phyloP scores from a whole-genome alignment of 2,888 invertebrate genomes.

The Bembecia ichneumoniformis region DNA sequence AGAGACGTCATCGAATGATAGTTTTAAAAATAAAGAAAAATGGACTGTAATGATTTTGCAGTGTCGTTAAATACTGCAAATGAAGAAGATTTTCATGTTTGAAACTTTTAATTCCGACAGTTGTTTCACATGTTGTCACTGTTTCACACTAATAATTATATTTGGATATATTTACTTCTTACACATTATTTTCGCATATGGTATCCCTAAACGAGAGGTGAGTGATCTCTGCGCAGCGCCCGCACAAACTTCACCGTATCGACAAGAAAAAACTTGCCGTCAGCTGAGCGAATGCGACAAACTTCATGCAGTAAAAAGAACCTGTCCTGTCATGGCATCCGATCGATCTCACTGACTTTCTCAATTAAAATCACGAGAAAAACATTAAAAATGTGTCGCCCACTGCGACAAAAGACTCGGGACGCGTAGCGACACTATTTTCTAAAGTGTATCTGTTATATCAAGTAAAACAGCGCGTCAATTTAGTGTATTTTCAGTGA shows the following conservation, averaged over 20 bases:
- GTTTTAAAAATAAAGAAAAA: no score
- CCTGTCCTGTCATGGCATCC: conserved; percentile 65
- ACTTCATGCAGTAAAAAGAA: conserved; percentile 46
- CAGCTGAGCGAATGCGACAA: conserved; percentile 57
- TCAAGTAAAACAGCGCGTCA: conserved; percentile 29
- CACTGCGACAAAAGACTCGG: conserved; percentile 31
- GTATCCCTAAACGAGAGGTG: conserved; percentile 24
- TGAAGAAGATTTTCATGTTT: no score
- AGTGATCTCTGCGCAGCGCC: conserved; percentile 31
- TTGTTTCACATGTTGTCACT: no score
- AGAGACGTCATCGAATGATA: no score
- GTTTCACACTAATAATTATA: no score
- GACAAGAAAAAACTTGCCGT: conserved; percentile 54
- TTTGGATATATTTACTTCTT: no score
- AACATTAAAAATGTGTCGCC: conserved; percentile 54
- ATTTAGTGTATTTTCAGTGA: conserved; percentile 57
- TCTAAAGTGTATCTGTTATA: conserved; percentile 39
- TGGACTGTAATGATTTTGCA: no score
- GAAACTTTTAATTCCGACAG: no score
- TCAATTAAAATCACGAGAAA: conserved; percentile 52
- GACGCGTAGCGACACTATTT: conserved; percentile 20
- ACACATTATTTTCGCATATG: background rate
- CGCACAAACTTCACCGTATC: conserved; percentile 39
- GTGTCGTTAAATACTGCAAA: no score
- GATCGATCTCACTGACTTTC: conserved; percentile 50